phyloP scores from a whole-genome alignment of 37 sponge, comb jelly and placozoan species.

The Eunapius fragilis region DNA sequence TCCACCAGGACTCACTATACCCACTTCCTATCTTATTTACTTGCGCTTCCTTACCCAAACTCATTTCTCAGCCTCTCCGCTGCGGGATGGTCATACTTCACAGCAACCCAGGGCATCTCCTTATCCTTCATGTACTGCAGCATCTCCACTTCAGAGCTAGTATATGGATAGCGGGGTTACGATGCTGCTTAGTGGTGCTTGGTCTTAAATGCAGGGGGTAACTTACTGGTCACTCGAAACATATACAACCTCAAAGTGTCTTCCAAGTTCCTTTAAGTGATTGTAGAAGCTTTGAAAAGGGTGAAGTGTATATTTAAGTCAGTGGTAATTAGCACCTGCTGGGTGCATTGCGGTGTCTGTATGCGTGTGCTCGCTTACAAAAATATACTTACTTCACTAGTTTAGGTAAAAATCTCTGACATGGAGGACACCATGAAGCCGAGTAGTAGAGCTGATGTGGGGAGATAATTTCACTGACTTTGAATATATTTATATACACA shows the following conservation, averaged over 20 bases:
- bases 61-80: conserved; percentile 49
- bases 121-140: conserved; percentile 71
- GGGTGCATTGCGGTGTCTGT: background rate
- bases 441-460: conserved; percentile 74
- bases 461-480: background rate
- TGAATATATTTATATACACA: too few species aligned
- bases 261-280: conserved; percentile 60
- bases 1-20: too few species aligned
- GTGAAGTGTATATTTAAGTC: background rate
- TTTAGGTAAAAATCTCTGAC: conserved; percentile 76
- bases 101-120: conserved; percentile 65
- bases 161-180: too few species aligned
- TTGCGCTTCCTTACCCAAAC: conserved; percentile 39
- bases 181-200: background rate
- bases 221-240: conserved; percentile 86
- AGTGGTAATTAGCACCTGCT: too few species aligned
- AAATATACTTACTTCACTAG: conserved; percentile 58
- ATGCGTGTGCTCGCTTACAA: background rate
- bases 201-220: background rate
- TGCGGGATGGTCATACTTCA: conserved; percentile 28
- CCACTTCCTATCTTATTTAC: too few species aligned
- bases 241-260: conserved; percentile 64
- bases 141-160: conserved; percentile 71
- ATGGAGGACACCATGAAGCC: conserved; percentile 85
- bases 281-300: conserved; percentile 61